A percentile compares a stretch with the other conserved stretches of the same genome.
These are phyloP conservation scores for Lineus longissimus DNA, from an alignment of 1,140 invertebrate genomes.

Conservation along the genomic window DNA sequence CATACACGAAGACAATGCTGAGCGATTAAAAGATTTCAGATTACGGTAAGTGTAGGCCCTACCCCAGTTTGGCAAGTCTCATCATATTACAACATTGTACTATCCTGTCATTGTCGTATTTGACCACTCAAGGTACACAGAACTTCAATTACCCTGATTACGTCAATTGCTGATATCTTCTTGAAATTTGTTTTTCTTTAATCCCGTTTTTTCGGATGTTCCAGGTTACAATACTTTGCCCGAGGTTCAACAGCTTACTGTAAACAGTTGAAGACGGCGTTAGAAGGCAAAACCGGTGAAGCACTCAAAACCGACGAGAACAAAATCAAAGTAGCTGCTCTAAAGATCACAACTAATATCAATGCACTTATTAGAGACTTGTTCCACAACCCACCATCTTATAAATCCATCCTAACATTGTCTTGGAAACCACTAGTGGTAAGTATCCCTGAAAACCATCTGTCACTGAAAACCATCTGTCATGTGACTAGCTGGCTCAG, in stretches of 20 bases:
- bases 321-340: conserved; percentile 77
- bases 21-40: conserved; percentile 82
- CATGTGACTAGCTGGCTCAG: background rate
- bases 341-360: conserved; percentile 90
- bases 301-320: conserved; percentile 60
- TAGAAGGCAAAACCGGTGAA: conserved; percentile 70
- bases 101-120: too few relatives aligned
- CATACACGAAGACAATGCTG: conserved; percentile 64
- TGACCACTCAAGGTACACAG: too few relatives aligned
- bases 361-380: conserved; percentile 90
- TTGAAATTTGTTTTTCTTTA: too few relatives aligned
- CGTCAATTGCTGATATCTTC: too few relatives aligned
- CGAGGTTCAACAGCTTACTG: conserved; percentile 88
- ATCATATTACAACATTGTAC: too few relatives aligned
- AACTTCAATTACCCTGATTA: too few relatives aligned
- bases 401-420: conserved; percentile 78
- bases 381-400: conserved; percentile 88
- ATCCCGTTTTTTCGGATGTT: too few relatives aligned
- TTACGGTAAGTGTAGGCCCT: conserved; percentile 58
- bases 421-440: conserved; percentile 73
- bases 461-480: background rate
- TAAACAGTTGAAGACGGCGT: conserved; percentile 80
- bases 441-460: conserved; percentile 17
- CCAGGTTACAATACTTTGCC: conserved; percentile 83
- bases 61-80: too few relatives aligned